A percentile compares a stretch with the other conserved stretches of the same genome.
Evolutionary conservation across 2,113 vertebrate species (phyloP).

Genomic region (Pteronura brasiliensis): DNA sequence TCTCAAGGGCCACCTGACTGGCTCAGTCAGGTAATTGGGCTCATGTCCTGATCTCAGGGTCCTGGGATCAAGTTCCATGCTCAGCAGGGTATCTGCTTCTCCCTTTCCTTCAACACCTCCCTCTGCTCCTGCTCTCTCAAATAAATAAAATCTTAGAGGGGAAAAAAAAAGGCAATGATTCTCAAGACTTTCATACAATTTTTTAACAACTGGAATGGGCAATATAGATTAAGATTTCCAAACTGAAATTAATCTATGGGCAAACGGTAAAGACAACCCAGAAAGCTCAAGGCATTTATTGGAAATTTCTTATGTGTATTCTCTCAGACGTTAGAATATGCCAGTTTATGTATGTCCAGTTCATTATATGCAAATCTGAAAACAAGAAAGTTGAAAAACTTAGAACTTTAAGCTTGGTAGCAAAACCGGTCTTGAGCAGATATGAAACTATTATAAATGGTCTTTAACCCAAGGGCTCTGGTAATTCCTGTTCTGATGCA

Average conservation of each 20-base stretch:
- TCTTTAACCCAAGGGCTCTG: not conserved
- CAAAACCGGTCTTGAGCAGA: not conserved
- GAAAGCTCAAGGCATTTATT: not conserved
- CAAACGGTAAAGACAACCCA: not conserved
- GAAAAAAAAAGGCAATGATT: not conserved
- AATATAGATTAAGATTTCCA: not conserved
- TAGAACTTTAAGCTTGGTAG: constrained; percentile 2
- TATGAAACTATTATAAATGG: not conserved
- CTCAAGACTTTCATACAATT: not conserved
- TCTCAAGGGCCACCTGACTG: not conserved
- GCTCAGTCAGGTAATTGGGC: not conserved
- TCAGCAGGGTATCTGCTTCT: not conserved
- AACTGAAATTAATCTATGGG: constrained; percentile 30
- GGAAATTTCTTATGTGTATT: not conserved
- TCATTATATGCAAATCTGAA: constrained; percentile 29
- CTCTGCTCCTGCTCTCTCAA: not conserved
- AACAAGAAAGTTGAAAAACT: not conserved
- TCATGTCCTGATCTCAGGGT: not conserved
- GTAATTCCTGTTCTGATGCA: not conserved
- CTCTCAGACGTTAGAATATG: not conserved
- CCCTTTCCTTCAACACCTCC: not conserved
- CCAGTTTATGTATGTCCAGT: not conserved
- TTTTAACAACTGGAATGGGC: not conserved
- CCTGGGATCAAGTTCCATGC: not conserved
- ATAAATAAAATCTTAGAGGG: not conserved